phyloP scores from a whole-genome alignment of 2,888 invertebrate genomes.

The Amblyteles armatorius region DNA sequence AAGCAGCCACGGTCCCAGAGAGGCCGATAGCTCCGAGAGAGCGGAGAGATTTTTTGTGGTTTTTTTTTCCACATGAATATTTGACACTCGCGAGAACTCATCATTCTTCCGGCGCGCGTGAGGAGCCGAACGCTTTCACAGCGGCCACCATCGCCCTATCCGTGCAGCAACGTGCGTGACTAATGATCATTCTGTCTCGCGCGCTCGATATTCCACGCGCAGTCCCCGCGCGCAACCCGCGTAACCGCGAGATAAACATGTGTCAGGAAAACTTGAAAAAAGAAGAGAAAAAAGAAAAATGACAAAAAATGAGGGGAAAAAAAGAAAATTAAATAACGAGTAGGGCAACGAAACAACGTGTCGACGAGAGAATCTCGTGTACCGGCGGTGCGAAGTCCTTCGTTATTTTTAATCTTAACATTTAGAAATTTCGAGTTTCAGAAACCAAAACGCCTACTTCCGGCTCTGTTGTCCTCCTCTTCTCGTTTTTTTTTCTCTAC shows the following conservation, averaged over 20 bases:
- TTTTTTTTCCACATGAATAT: constrained; percentile 59
- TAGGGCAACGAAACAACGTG: constrained; percentile 53
- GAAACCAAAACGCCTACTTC: constrained; percentile 59
- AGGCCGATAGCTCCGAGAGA: constrained; percentile 50
- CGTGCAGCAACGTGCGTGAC: constrained; percentile 58
- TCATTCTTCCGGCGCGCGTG: constrained; percentile 61
- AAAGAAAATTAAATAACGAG: constrained; percentile 36
- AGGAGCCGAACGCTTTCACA: constrained; percentile 70
- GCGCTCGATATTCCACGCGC: constrained; percentile 68
- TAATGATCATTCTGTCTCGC: constrained; percentile 68
- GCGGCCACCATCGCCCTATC: constrained; percentile 54
- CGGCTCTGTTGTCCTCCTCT: constrained; percentile 15
- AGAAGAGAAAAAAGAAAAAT: constrained; percentile 10
- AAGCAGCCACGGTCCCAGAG: constrained; percentile 43
- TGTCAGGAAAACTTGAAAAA: constrained; percentile 63
- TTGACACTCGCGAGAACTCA: constrained; percentile 66
- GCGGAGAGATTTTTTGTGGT: constrained; percentile 29
- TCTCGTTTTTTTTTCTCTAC: not conserved
- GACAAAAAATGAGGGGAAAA: constrained; percentile 14
- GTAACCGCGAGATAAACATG: constrained; percentile 68
- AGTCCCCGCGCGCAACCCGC: constrained; percentile 46
- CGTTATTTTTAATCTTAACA: constrained; percentile 61
- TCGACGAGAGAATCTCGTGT: constrained; percentile 61
- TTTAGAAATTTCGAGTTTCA: constrained; percentile 58
- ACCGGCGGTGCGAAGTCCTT: constrained; percentile 8